These are phyloP conservation scores for Acromyrmex charruanus DNA, from an alignment of 1,140 invertebrate species.

Conservation along the genomic window DNA sequence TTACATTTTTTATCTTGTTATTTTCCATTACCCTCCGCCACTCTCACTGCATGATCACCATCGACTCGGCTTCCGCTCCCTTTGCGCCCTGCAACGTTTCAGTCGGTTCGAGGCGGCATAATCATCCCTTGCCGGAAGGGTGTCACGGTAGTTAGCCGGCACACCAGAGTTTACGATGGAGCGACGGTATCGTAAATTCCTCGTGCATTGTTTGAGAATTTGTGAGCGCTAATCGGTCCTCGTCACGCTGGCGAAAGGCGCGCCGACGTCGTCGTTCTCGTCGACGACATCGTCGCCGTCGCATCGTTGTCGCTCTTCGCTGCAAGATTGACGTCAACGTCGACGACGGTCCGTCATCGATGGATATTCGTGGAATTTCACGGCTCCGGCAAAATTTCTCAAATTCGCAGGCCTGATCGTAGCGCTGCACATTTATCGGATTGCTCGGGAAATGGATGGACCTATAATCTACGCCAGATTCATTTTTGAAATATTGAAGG, in stretches of 20 bases:
- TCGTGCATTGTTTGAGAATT: constrained; percentile 61
- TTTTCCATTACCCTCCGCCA: neutral
- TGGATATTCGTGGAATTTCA: constrained; percentile 53
- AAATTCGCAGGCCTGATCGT: constrained; percentile 27
- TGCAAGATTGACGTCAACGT: constrained; percentile 51
- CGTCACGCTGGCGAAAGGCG: constrained; percentile 43
- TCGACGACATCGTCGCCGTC: neutral
- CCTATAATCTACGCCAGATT: constrained; percentile 30
- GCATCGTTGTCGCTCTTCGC: constrained; percentile 26
- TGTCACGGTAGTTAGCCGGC: constrained; percentile 48
- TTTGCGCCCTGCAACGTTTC: constrained; percentile 31
- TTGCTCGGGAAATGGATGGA: neutral
- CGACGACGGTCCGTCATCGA: constrained; percentile 39
- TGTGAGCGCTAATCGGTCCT: constrained; percentile 53
- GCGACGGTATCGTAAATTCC: constrained; percentile 55
- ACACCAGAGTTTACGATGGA: constrained; percentile 53
- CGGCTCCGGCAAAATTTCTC: constrained; percentile 41
- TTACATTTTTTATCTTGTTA: neutral
- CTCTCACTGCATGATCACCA: neutral
- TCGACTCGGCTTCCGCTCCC: constrained; percentile 22
- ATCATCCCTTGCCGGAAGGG: constrained; percentile 53
- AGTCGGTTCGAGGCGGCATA: constrained; percentile 4
- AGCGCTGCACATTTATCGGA: constrained; percentile 28
- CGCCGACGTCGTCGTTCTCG: constrained; percentile 2
- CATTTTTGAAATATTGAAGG: constrained; percentile 10